These are phyloP conservation scores for Aulostomus chinensis DNA, from an alignment of 2,797 vertebrate genomes.

Conservation along the genomic window DNA sequence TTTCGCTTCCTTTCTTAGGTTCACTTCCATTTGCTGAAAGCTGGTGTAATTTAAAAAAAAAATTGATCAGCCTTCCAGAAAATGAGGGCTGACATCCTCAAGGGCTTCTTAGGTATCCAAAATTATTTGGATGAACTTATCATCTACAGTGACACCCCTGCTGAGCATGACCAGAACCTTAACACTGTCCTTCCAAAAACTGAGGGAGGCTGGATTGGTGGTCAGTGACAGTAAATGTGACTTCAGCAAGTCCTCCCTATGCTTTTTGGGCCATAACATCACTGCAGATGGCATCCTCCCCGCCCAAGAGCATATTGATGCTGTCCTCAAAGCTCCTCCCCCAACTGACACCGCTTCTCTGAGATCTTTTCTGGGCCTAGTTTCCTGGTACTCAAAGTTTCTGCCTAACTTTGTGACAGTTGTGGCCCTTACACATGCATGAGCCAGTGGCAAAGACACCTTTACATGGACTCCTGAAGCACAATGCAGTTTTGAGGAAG, in stretches of 20 bases:
- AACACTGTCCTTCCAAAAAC: not conserved
- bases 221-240: constrained; percentile 9
- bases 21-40: too few species aligned
- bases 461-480: constrained; percentile 8
- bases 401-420: constrained; percentile 19
- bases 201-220: constrained; percentile 6
- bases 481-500: constrained; percentile 4
- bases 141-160: not conserved
- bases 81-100: constrained; percentile 12
- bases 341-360: constrained; percentile 5
- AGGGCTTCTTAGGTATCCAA: constrained; percentile 2
- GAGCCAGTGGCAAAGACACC: not conserved
- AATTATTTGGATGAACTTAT: constrained; percentile 15
- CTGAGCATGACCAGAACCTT: not conserved
- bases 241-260: not conserved
- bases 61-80: constrained; percentile 34
- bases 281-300: constrained; percentile 17
- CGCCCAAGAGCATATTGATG: constrained; percentile 16
- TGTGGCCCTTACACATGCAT: constrained; percentile 2
- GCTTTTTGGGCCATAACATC: constrained; percentile 4
- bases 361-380: constrained; percentile 10
- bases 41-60: too few species aligned
- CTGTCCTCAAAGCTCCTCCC: constrained; percentile 2
- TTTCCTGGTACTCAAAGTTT: constrained; percentile 26
- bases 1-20: too few species aligned